Evolutionary conservation across 2,113 vertebrate genomes (phyloP).

Genomic region (Corynorhinus townsendii): DNA sequence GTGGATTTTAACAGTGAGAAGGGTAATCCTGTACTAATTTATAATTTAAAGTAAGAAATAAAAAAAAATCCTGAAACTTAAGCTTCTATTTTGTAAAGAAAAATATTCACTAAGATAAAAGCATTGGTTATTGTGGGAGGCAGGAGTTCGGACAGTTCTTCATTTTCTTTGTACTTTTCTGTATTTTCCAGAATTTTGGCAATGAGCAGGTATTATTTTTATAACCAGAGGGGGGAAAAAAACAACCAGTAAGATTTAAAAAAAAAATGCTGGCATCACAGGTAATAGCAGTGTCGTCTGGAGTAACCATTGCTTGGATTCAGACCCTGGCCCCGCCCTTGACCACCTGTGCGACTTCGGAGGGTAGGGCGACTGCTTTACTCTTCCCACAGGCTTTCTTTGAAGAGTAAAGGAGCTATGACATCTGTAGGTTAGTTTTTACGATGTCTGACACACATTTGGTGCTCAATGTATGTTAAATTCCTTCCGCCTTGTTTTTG

Average conservation of each 20-base stretch:
- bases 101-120: background rate
- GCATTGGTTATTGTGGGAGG: background rate
- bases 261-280: background rate
- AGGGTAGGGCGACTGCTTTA: background rate
- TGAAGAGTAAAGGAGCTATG: background rate
- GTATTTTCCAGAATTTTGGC: background rate
- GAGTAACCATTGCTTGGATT: background rate
- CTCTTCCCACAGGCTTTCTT: background rate
- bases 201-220: conserved; percentile 9
- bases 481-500: background rate
- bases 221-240: background rate
- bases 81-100: background rate
- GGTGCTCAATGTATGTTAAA: background rate
- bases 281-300: background rate
- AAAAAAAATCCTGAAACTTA: background rate
- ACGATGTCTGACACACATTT: background rate
- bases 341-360: background rate
- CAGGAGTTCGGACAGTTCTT: background rate
- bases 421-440: background rate
- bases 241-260: background rate
- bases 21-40: background rate
- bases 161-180: conserved; percentile 21
- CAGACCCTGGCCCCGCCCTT: background rate
- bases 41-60: conserved; percentile 2
- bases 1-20: background rate